A percentile compares a stretch with the other conserved stretches of the same genome.
phyloP scores from a whole-genome alignment of 2,888 invertebrate genomes.

The Drosophila mimica region DNA sequence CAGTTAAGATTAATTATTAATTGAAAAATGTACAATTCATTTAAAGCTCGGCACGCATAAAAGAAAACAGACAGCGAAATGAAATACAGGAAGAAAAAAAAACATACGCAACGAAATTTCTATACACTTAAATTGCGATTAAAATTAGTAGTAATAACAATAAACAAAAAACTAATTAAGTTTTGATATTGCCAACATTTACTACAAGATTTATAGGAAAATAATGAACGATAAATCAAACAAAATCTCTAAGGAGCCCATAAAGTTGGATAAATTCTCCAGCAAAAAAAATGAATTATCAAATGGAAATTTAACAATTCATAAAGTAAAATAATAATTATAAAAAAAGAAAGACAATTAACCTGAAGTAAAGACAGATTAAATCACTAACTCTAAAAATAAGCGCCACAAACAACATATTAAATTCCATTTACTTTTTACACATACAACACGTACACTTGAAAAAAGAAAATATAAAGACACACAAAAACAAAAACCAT shows the following conservation, averaged over 20 bases:
- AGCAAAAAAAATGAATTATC: not conserved
- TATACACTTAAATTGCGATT: slow-evolving; percentile 9
- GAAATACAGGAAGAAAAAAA: not conserved
- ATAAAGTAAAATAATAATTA: not conserved
- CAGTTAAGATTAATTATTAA: slow-evolving; percentile 46
- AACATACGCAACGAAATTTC: slow-evolving; percentile 4
- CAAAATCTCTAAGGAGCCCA: not conserved
- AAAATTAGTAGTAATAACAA: not conserved
- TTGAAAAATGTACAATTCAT: slow-evolving; percentile 47
- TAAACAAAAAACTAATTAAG: not conserved
- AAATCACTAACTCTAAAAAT: not conserved
- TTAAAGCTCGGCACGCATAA: slow-evolving; percentile 49
- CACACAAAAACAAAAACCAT: not conserved
- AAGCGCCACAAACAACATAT: slow-evolving; percentile 3
- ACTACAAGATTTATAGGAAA: not conserved
- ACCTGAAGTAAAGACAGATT: not conserved
- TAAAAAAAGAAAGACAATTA: not conserved
- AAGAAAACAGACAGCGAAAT: slow-evolving; percentile 18
- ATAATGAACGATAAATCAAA: not conserved
- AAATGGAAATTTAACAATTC: not conserved
- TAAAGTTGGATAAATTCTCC: not conserved
- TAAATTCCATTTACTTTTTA: slow-evolving; percentile 7
- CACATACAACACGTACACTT: slow-evolving; percentile 26
- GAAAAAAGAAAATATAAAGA: slow-evolving; percentile 23
- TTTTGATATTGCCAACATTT: not conserved